Conservation (phyloP, 2,113 vertebrate species). For the Myanophis thanlyinensis region DNA sequence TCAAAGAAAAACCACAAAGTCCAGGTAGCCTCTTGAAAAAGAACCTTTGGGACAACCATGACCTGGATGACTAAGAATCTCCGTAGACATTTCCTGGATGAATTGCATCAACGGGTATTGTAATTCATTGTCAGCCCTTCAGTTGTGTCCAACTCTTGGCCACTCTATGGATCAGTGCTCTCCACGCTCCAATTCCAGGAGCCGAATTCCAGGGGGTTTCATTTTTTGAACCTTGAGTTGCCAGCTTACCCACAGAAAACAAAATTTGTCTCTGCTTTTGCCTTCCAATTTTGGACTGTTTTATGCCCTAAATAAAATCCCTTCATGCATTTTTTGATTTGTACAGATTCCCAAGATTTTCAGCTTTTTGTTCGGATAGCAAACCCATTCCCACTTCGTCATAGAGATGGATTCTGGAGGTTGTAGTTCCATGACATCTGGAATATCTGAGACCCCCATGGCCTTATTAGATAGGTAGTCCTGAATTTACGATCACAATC, state of each 20-base stretch:
- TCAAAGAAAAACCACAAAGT: too few relatives aligned
- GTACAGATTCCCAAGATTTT: neutral
- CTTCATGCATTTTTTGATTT: neutral
- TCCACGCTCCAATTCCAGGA: neutral
- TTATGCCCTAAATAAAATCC: neutral
- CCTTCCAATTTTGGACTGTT: neutral
- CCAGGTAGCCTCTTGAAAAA: too few relatives aligned
- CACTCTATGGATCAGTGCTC: neutral
- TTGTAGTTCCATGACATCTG: neutral
- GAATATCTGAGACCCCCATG: neutral
- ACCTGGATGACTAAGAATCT: too few relatives aligned
- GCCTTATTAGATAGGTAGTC: neutral
- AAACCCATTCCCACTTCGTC: neutral
- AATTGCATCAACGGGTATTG: neutral
- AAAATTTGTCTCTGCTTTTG: too few relatives aligned
- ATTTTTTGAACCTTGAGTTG: neutral
- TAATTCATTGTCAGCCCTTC: neutral
- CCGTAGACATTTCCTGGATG: neutral
- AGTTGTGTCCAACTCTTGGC: neutral
- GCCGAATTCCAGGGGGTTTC: neutral
- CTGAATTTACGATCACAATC: too few relatives aligned
- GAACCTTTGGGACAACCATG: too few relatives aligned
- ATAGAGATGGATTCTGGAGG: neutral
- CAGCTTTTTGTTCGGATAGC: neutral
- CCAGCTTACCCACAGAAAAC: neutral